A percentile compares a stretch with the other conserved stretches of the same genome.
Conservation (phyloP, 2,113 vertebrate genomes). For the Odobenus rosmarus region DNA sequence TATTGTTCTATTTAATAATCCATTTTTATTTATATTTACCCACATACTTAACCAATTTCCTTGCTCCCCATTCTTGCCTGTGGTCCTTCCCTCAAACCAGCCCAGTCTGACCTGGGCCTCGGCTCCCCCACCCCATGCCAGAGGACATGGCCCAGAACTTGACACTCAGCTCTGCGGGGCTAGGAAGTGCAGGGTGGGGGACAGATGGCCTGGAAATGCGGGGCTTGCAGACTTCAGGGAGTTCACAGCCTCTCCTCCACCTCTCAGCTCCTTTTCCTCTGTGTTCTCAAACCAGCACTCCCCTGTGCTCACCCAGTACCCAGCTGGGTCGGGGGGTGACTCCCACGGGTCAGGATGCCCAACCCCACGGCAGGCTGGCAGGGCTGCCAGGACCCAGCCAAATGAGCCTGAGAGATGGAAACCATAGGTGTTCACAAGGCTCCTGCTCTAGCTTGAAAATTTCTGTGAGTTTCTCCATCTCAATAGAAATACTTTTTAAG, state of each 20-base stretch:
- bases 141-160: background rate
- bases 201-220: fast-evolving
- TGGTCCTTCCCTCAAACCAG: background rate
- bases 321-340: background rate
- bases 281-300: background rate
- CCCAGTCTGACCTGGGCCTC: background rate
- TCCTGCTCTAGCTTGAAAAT: background rate
- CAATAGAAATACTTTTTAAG: background rate
- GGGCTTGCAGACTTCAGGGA: background rate
- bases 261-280: background rate
- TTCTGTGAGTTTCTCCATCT: background rate
- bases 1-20: background rate
- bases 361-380: fast-evolving
- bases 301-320: background rate
- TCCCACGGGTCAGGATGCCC: background rate
- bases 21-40: background rate
- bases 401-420: background rate
- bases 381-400: background rate
- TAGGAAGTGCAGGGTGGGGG: background rate
- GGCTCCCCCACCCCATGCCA: background rate
- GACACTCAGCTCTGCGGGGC: background rate
- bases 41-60: background rate
- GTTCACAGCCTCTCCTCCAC: background rate
- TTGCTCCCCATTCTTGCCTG: background rate
- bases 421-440: too few species aligned